Conservation (phyloP, 1,140 invertebrate species). For the Stegodyphus mimosarum region DNA sequence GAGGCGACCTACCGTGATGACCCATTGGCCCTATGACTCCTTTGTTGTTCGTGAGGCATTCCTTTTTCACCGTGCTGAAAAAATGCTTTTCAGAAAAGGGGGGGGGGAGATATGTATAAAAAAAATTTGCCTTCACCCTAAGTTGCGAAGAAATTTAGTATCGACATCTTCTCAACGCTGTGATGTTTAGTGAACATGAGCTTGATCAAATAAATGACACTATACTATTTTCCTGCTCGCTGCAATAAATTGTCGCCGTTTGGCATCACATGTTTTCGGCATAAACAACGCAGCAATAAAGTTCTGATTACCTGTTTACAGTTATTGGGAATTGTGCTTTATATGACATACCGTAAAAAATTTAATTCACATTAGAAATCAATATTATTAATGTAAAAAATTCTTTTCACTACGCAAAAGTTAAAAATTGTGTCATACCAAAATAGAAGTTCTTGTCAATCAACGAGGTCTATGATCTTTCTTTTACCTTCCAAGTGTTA, state of each 20-base stretch:
- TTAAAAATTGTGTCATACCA: too few species aligned
- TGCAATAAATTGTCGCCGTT: neutral
- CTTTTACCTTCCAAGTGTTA: too few species aligned
- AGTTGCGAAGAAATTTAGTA: neutral
- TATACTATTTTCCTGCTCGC: neutral
- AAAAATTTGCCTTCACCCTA: neutral
- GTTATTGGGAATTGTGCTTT: too few species aligned
- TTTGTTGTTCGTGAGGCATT: constrained; percentile 34
- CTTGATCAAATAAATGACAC: neutral
- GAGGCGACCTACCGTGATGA: constrained; percentile 20
- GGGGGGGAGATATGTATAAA: neutral
- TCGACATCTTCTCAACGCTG: neutral
- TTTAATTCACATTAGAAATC: too few species aligned
- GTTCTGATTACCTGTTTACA: too few species aligned
- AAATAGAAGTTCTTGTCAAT: too few species aligned
- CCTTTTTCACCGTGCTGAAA: constrained; percentile 37
- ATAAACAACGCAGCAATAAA: too few species aligned
- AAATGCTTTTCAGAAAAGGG: neutral
- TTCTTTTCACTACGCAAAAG: too few species aligned
- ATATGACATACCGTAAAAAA: too few species aligned
- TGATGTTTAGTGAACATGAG: neutral
- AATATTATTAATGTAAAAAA: too few species aligned
- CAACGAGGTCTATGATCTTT: too few species aligned
- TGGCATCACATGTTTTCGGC: neutral
- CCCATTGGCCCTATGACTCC: constrained; percentile 51